Base-by-base conservation (phyloP, 2,888 invertebrate genomes). In the Sphaerophoria rueppellii region DNA sequence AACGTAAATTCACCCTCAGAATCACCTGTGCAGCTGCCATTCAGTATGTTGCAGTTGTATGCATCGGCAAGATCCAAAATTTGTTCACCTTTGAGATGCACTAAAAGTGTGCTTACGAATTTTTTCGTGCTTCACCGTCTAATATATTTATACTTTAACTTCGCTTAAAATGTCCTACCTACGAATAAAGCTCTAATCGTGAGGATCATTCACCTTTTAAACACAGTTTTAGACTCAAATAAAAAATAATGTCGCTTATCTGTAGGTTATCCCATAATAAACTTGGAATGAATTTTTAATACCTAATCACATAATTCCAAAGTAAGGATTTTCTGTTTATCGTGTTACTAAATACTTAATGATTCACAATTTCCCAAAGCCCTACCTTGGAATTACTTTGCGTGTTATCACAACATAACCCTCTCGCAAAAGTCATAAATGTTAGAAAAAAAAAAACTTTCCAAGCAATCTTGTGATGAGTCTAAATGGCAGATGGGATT, bases 341-440 rank as follows among this genome's bases (percentile, higher is more conserved):
- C 70, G 63, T 54, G 58, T 55, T 74, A 14, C 69, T 85, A 81
- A 85, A 85, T 77, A 77, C 76, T 81, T 81, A 81, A 85, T 81
- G 85, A 43, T 81, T 81, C 73, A 85, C 70, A 76, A 81, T 81
- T 85, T 81, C 69, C 76, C 58, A 63, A 63, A 77, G 81, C 81
- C 81, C 72, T 77, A 76, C 81, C 85, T 72, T 76, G 34, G 52
- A 63, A 70, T 55, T 40, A 57, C 63, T 34, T 81, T 73, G 81
- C 85, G 81, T 85, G 85, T 76, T 63, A 24, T 52, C 24, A 9
- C 24, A 11, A 73, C 76, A 81, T 81, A 85, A 81, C 67, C 76
- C 54, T 35, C 61, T 61, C 35, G 7, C 24, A 32, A 70, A 16
- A 58, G 35, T 50, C 35, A 65, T 50, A 65, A 24, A 50, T 16